Base-by-base conservation (phyloP, 1,140 invertebrate genomes). In the Drosophila busckii region DNA sequence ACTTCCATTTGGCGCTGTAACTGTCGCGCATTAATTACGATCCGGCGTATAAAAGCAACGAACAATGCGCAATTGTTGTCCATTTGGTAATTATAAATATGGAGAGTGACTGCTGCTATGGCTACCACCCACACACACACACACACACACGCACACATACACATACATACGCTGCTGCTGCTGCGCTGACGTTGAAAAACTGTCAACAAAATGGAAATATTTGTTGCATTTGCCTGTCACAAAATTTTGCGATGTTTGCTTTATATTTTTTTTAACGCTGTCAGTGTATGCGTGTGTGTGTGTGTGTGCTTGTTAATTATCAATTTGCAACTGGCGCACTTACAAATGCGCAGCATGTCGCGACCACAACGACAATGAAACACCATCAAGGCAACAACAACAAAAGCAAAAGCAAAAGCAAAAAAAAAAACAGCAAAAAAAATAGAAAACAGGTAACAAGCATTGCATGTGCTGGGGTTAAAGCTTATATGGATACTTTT, bases 71-170 rank as follows among this genome's bases (percentile, higher is more conserved):
- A 48, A 67, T 73, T 80, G 68, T 71, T 78, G 71, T 59, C 71
- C 73, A 78, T 78, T 78, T 78, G 75, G 75, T 78, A 78, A 78
- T 78, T 78, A 78, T 80, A 78, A 78, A 78, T 80, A 63, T 65
- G 70, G 35, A 70, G n/a, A n/a, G 55, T 46, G 41, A 46, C 52
- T 45, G 52, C 50, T 55, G 50, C 34, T 68, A 80, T 80, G 53
- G 54, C 68, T 29, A 17, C 38, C 28, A 12, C 19, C 15, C 49
- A 34, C 8, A 16, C 15, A 9, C 13, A 12, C 23, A 9, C 28
- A 19, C 44, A 17, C 12, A 10, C 22, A 25, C 15, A 15, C 40
- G 35, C 35, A 44, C 16, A n/a, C n/a, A n/a, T n/a, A n/a, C n/a
- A n/a, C n/a, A n/a, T n/a, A n/a, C n/a, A n/a, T n/a, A n/a, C n/a